phyloP scores from a whole-genome alignment of 2,888 invertebrate genomes.

The Trichogramma evanescens region DNA sequence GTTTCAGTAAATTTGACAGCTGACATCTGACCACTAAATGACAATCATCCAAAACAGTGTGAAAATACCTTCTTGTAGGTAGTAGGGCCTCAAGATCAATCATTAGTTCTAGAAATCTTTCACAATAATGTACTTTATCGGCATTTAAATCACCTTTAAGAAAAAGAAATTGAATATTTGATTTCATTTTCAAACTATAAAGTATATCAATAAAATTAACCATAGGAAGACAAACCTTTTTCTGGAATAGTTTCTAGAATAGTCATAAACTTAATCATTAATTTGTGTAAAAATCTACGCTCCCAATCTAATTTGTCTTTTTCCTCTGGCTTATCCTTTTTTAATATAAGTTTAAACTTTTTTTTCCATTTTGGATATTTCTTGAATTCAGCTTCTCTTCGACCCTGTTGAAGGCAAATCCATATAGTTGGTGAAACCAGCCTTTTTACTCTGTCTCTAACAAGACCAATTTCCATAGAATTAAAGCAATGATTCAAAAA shows the following conservation, averaged over 20 bases:
- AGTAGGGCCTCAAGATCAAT: constrained; percentile 93
- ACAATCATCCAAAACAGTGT: constrained; percentile 89
- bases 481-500: constrained; percentile 96
- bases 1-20: constrained; percentile 65
- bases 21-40: constrained; percentile 88
- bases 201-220: constrained; percentile 13
- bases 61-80: constrained; percentile 94
- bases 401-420: constrained; percentile 75
- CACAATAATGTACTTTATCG: constrained; percentile 72
- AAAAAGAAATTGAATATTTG: not conserved
- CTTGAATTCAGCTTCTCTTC: constrained; percentile 80
- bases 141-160: constrained; percentile 38
- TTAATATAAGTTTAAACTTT: constrained; percentile 83
- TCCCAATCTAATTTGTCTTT: constrained; percentile 74
- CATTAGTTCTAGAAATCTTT: constrained; percentile 90
- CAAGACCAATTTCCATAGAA: constrained; percentile 91
- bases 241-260: constrained; percentile 69
- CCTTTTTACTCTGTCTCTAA: constrained; percentile 84
- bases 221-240: constrained; percentile 51
- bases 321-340: constrained; percentile 69
- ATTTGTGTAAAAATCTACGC: constrained; percentile 71
- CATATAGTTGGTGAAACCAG: constrained; percentile 94
- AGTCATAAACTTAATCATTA: constrained; percentile 82
- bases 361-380: constrained; percentile 84
- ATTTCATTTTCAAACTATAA: not conserved